Evolutionary conservation across 2,797 vertebrate genomes (phyloP), one percentile per base, ranked within the genome.

Genomic region (Agapornis canus): DNA sequence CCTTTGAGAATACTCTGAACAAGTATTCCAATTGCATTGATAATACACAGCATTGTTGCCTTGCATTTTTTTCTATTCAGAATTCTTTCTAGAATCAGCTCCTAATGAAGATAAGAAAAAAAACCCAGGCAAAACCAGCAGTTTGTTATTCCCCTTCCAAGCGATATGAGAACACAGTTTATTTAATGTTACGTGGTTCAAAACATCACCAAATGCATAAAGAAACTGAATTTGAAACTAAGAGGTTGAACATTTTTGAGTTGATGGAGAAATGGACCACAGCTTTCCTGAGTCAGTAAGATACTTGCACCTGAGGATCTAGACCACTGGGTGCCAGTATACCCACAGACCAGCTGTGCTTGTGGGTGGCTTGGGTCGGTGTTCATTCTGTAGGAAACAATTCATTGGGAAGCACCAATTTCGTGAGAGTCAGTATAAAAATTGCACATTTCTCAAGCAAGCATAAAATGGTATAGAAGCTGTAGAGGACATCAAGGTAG

Each of bases 251-350:
- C 21, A 11, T 37, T 61, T 65, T 66, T 27, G 54, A 75, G 35
- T 22, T 18, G 23, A 22, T 52, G 18, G 31, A 48, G 29, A 51
- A 60, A 48, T 15, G 20, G 25, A 29, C 39, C 37, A 29, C 22
- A 64, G 31, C 39, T 51, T 88, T 76, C 32, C 11, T 21, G 23
- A 57, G 47, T 49, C 15, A 80, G 29, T 5, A 48, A 57, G 20
- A 56, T 31, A 15, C 27, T 39, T 88, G 72, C 23, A 91, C 40
- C 59, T 75, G 71, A 73, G 72, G 29, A 39, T 63, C 54, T 59
- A 60, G 42, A 57, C 92, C 90, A 89, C 86, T 92, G 87, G 90
- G 86, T 95, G 88, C 93, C 88, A 96, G 90, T 95, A 78, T 84
- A 39, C 49, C 48, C 68, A 78, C 20, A 78, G 54, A n/a, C 29